These are phyloP conservation scores for Drosophila rellima DNA, from an alignment of 2,888 invertebrate species.

Conservation along the genomic window DNA sequence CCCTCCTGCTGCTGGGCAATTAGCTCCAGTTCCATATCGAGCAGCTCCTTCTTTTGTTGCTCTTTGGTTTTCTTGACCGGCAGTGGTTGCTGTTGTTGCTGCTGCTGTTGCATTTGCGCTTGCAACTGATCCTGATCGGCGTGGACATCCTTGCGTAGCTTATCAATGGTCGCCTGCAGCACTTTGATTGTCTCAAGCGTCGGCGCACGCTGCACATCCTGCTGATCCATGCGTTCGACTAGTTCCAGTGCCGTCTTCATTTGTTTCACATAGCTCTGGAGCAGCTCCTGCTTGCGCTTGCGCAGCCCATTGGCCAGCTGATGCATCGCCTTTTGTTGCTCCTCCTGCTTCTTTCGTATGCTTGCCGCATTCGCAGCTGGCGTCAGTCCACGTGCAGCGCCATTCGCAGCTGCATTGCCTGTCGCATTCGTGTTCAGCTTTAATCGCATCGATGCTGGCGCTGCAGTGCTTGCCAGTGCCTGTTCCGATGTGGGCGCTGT, in stretches of 20 bases:
- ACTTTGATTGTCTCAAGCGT: slow-evolving; percentile 93
- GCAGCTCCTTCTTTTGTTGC: slow-evolving; percentile 94
- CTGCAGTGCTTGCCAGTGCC: slow-evolving; percentile 59
- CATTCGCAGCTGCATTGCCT: slow-evolving; percentile 85
- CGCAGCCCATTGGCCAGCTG: slow-evolving; percentile 93
- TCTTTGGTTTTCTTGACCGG: slow-evolving; percentile 89
- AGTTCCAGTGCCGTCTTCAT: slow-evolving; percentile 93
- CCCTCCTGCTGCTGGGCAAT: slow-evolving; percentile 95
- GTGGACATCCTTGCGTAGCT: slow-evolving; percentile 84
- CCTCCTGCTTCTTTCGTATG: slow-evolving; percentile 91
- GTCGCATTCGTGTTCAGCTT: slow-evolving; percentile 59
- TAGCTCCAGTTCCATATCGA: slow-evolving; percentile 96
- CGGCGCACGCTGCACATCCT: slow-evolving; percentile 91
- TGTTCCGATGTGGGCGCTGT: slow-evolving; percentile 48
- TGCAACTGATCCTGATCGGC: slow-evolving; percentile 85
- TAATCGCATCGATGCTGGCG: slow-evolving; percentile 70
- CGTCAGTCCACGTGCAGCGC: slow-evolving; percentile 85
- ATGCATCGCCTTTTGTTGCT: slow-evolving; percentile 90
- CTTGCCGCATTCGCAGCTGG: slow-evolving; percentile 89
- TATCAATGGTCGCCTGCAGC: slow-evolving; percentile 93
- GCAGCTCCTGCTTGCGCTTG: slow-evolving; percentile 93
- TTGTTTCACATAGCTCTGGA: slow-evolving; percentile 96
- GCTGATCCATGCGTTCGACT: slow-evolving; percentile 90
- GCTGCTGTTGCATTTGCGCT: slow-evolving; percentile 83
- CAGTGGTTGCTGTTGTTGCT: slow-evolving; percentile 54